Evolutionary conservation across 2,888 invertebrate species (phyloP), one percentile per base, ranked within the genome.

Genomic region (Pheosia tremula): DNA sequence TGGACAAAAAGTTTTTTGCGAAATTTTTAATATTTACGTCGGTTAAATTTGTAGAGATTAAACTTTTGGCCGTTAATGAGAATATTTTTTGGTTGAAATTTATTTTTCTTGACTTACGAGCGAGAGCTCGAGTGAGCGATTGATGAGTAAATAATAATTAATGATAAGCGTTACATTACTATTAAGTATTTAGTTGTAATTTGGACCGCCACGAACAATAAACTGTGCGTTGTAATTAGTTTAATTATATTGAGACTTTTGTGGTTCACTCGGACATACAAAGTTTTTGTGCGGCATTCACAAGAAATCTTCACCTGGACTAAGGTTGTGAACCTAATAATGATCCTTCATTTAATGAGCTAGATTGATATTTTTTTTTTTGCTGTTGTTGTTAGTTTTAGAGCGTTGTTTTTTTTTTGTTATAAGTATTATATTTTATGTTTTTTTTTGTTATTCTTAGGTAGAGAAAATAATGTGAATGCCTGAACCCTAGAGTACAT

Each of bases 21-120:
- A 92, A 92, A 89, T 90, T 91, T 92, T 91, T 90, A 86, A 93
- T 93, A 93, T 93, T 89, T 93, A 93, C 86, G 87, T 91, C 91
- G 89, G 92, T 93, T 93, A 90, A 83, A 90, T 88, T 92, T 91
- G 84, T 88, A 90, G 88, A 91, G 90, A 91, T 86, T 75, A 79
- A 88, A 86, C 82, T 80, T 93, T 92, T 88, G 93, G 92, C 89
- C 85, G 89, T 91, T 93, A 86, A 86, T 86, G 84, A 89, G 79
- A 86, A 87, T 91, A 90, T 88, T 93, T 88, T 56, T 90, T 83
- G 82, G 87, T 91, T 88, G 83, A 84, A 84, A 80, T 86, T 90
- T 86, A 85, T 88, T 90, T 90, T 89, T 88, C 82, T 82, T 84
- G 83, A 79, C 65, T 77, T 74, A 81, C 78, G 80, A 82, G 79